phyloP scores from a whole-genome alignment of 2,797 vertebrate genomes.

The Liasis olivaceus region DNA sequence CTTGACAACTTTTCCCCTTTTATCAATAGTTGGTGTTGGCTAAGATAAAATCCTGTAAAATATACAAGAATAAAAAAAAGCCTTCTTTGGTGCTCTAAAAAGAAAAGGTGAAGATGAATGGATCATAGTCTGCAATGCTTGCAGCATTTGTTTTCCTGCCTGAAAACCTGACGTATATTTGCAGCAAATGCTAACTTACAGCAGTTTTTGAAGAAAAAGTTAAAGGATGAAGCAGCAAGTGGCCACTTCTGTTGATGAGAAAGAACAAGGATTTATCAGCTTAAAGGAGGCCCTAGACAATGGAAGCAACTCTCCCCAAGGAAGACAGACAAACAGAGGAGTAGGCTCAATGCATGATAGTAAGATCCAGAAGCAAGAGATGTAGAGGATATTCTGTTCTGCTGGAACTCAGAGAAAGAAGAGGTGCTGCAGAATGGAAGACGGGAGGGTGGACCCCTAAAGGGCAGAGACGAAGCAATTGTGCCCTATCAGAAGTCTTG shows the following conservation, averaged over 20 bases:
- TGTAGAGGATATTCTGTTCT: neutral
- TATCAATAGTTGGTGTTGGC: neutral
- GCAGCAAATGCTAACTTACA: neutral
- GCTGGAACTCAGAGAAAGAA: too few species aligned
- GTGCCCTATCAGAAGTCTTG: too few species aligned
- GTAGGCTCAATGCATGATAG: neutral
- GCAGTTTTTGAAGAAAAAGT: neutral
- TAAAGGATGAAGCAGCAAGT: neutral
- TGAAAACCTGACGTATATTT: neutral
- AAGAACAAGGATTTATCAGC: neutral
- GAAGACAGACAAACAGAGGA: neutral
- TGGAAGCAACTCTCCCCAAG: neutral
- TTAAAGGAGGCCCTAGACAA: neutral
- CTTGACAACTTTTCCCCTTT: neutral
- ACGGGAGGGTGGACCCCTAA: too few species aligned
- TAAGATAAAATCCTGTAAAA: neutral
- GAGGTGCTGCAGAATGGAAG: too few species aligned
- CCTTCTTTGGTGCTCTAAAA: neutral
- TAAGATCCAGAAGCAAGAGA: neutral
- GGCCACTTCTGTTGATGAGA: neutral
- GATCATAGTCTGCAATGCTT: neutral
- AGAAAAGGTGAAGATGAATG: neutral
- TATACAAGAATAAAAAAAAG: neutral
- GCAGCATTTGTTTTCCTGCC: neutral
- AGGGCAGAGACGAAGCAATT: too few species aligned